Evolutionary conservation across 1,140 invertebrate genomes (phyloP).

Genomic region (Rhagoletis zephyria): DNA sequence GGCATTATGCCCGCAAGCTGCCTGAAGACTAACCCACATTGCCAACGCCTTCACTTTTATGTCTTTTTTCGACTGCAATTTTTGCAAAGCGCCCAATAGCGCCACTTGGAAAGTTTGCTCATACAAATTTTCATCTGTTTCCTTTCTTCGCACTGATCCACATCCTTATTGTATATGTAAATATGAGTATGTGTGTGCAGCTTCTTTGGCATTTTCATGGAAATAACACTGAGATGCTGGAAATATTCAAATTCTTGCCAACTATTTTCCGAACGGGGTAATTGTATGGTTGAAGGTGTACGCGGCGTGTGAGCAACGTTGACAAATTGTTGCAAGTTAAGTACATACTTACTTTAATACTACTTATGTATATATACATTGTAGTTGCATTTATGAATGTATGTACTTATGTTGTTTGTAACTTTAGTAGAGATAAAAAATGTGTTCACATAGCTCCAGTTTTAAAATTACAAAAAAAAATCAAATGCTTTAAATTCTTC

Average conservation of each 20-base stretch:
- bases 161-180: not conserved
- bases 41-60: not conserved
- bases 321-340: not conserved
- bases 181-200: not conserved
- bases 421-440: too few relatives aligned
- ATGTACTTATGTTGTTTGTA: too few relatives aligned
- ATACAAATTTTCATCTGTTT: not conserved
- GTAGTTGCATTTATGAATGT: too few relatives aligned
- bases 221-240: not conserved
- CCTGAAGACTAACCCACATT: constrained; percentile 6
- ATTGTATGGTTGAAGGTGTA: not conserved
- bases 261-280: not conserved
- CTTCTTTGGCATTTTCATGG: not conserved
- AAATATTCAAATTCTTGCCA: constrained; percentile 7
- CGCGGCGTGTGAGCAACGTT: constrained; percentile 21
- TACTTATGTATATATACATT: too few relatives aligned
- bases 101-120: not conserved
- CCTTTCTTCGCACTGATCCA: not conserved
- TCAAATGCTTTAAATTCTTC: too few relatives aligned
- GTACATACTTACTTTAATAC: not conserved
- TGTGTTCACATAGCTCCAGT: too few relatives aligned
- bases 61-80: not conserved
- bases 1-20: not conserved
- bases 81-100: not conserved
- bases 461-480: too few relatives aligned